phyloP scores from a whole-genome alignment of 2,113 vertebrate genomes.

The Sapayoa aenigma region DNA sequence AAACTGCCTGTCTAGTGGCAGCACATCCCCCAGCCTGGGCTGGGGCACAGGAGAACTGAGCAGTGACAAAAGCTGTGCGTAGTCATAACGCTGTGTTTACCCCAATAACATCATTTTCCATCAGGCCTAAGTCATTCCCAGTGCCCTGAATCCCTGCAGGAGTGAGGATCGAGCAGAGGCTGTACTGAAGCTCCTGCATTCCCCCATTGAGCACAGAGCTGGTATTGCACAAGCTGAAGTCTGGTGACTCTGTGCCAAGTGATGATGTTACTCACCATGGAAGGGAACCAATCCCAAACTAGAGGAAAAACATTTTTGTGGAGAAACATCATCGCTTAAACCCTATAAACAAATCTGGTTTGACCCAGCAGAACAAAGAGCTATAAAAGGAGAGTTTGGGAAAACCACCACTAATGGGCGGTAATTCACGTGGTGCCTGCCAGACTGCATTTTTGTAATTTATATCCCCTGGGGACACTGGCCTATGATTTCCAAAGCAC shows the following conservation, averaged over 20 bases:
- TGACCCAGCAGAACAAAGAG: background rate
- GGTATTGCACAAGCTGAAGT: background rate
- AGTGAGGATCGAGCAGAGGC: fast-evolving
- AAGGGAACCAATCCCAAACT: background rate
- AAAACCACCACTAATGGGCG: background rate
- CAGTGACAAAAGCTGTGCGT: background rate
- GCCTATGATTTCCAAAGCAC: background rate
- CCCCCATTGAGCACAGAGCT: fast-evolving
- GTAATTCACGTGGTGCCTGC: background rate
- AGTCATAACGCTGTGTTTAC: fast-evolving
- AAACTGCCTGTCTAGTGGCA: fast-evolving
- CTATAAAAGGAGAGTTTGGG: conserved; percentile 41
- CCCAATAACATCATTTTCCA: fast-evolving
- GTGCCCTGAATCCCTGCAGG: background rate
- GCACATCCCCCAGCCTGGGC: fast-evolving
- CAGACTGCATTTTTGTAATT: background rate
- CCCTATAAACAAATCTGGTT: background rate
- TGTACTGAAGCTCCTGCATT: background rate
- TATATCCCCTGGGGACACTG: background rate
- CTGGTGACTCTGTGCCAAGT: background rate
- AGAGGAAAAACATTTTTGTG: conserved; percentile 2
- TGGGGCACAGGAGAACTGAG: fast-evolving
- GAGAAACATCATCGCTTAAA: background rate
- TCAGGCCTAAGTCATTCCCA: fast-evolving
- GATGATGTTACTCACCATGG: background rate